Conservation (phyloP, 2,113 vertebrate species). For the Leuciscus idus region DNA sequence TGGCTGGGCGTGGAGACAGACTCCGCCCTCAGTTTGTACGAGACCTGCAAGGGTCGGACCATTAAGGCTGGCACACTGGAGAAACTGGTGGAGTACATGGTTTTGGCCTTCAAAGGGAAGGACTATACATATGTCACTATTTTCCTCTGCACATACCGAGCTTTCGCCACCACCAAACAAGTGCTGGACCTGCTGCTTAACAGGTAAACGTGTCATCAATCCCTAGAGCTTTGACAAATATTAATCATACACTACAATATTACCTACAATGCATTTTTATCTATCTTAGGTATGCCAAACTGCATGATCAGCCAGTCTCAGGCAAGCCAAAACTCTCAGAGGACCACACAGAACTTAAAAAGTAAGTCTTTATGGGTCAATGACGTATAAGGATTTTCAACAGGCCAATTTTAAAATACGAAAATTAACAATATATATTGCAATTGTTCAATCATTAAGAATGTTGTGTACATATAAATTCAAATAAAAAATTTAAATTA, state of each 20-base stretch:
- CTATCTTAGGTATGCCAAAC: constrained; percentile 84
- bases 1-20: constrained; percentile 98
- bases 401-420: no score
- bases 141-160: constrained; percentile 97
- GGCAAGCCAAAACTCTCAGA: constrained; percentile 84
- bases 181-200: constrained; percentile 96
- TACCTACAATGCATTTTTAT: neutral
- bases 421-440: no score
- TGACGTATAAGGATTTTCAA: no score
- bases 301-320: constrained; percentile 80
- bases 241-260: neutral
- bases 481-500: no score
- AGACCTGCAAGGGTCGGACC: constrained; percentile 95
- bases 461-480: no score
- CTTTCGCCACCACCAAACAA: constrained; percentile 92
- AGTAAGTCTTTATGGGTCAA: constrained; percentile 85
- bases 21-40: constrained; percentile 88
- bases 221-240: neutral
- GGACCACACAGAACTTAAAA: constrained; percentile 87
- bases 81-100: constrained; percentile 97
- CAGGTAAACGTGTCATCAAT: constrained; percentile 70
- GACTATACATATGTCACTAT: constrained; percentile 98
- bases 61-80: constrained; percentile 98
- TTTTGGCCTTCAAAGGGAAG: constrained; percentile 92
- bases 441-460: no score